Base-by-base conservation (phyloP, 2,888 invertebrate genomes). In the Callyntrura guangdongensis region DNA sequence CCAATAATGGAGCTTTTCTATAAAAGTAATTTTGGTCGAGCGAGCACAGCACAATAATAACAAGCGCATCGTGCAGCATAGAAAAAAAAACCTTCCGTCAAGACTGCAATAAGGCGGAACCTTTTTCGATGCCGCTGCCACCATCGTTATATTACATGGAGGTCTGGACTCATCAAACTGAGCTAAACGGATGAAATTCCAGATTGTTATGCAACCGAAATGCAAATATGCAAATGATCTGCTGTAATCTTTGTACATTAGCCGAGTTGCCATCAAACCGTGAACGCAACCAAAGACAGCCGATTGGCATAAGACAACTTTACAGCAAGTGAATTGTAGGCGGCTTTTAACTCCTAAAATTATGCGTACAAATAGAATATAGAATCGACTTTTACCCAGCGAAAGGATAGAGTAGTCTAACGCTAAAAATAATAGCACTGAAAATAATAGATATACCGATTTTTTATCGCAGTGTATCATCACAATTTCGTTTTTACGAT, bases 221-320 rank as follows among this genome's bases (percentile, higher is more conserved):
- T 59, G 69, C 25, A 64, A 64, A 49, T 56, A 69, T 84, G 84
- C 45, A 84, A 84, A 84, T 83, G 22, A 83, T 9, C 47, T 25
- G 9, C 45, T 61, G 5, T 53, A 22, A 64, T 64, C 27, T 14
- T 5, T 5, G 27, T 27, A 64, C 64, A 64, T 27, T 64, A 14
- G 64, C 27, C 25, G 64, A 64, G 25, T 27, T 47, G 47, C 25
- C 53, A 49, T 47, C 47, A 56, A 79, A 22, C 27, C 27, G 4
- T 79, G 53, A 47, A 12, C 47, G 61, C 5, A 53, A 36, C 36
- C 22, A 22, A 9, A 25, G 67, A 22, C 67, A 22, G 25, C 14
- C 22, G 67, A 67, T 27, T 27, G 11, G 25, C 61, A 61, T 17
- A 17, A 61, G 56, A 36, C 36, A 36, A 6, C 36, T 36, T 36